These are phyloP conservation scores for Bostrychus sinensis DNA, from an alignment of 2,113 vertebrate species.

Conservation along the genomic window DNA sequence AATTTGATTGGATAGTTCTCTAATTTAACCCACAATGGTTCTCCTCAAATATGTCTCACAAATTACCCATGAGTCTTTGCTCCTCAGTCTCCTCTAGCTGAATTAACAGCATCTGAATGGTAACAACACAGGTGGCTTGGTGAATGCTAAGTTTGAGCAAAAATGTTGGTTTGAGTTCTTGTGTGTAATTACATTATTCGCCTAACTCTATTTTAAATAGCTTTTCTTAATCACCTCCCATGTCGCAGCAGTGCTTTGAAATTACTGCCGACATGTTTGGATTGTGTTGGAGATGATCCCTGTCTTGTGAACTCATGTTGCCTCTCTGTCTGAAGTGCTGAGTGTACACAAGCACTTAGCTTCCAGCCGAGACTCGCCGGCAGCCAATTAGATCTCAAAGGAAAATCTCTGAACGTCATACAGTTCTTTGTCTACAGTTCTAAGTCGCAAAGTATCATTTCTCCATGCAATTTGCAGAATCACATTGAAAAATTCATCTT, in stretches of 20 bases:
- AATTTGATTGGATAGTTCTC: no score
- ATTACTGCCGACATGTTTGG: background rate
- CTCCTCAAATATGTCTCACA: no score
- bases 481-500: background rate
- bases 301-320: background rate
- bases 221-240: background rate
- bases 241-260: background rate
- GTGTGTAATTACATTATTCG: background rate
- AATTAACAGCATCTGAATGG: no score
- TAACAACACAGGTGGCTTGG: no score
- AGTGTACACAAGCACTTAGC: conserved; percentile 14
- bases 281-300: conserved; percentile 1
- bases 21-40: no score
- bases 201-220: background rate
- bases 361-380: conserved; percentile 4
- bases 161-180: no score
- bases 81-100: no score
- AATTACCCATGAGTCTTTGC: no score
- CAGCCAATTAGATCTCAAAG: conserved; percentile 15
- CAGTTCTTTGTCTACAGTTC: background rate
- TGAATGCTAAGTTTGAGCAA: no score
- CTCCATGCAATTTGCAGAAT: background rate
- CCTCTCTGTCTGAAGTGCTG: background rate
- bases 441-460: background rate
- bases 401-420: background rate